Evolutionary conservation across 2,797 vertebrate genomes (phyloP), one percentile per base, ranked within the genome.

Genomic region (Naso thynnoides): DNA sequence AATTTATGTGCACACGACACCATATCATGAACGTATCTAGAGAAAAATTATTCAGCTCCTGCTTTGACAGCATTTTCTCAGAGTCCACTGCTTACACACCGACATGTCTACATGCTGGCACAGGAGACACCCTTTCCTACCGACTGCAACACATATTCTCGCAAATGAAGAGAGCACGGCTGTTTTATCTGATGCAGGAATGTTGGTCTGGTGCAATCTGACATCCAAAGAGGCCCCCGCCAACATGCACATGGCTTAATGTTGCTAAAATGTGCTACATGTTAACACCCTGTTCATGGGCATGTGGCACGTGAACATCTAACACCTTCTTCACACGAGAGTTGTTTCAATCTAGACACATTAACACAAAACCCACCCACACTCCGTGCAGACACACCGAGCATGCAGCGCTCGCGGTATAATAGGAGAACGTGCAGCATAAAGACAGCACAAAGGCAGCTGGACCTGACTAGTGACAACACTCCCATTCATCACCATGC

Each of bases 401-500:
- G 77, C 79, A 72, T 59, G 36, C 69, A 61, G 60, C 18, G 23
- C 53, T 55, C 27, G 61, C n/a, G 52, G 80, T 84, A 84, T 78
- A 89, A 89, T 87, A 85, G 76, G 85, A 71, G 79, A 86, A 88
- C 81, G 73, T 67, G 81, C 74, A 84, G 82, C 83, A 88, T 84
- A 84, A 82, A 83, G 78, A 65, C 81, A 66, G 69, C 86, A 92
- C 87, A 93, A 93, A 92, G 89, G 91, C 89, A 91, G 85, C 84
- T 89, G 89, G 90, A 93, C 90, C 88, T 89, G 86, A 91, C 88
- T 87, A 74, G 83, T 85, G 91, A 95, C 94, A 94, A 93, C 90
- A 85, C 89, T 85, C 73, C 82, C 87, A 94, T 95, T 95, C 92
- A 94, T 94, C 88, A 88, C 74, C 83, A 58, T 70, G 73, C 64